Evolutionary conservation across 2,113 vertebrate species (phyloP).

Genomic region (Tupaia chinensis): DNA sequence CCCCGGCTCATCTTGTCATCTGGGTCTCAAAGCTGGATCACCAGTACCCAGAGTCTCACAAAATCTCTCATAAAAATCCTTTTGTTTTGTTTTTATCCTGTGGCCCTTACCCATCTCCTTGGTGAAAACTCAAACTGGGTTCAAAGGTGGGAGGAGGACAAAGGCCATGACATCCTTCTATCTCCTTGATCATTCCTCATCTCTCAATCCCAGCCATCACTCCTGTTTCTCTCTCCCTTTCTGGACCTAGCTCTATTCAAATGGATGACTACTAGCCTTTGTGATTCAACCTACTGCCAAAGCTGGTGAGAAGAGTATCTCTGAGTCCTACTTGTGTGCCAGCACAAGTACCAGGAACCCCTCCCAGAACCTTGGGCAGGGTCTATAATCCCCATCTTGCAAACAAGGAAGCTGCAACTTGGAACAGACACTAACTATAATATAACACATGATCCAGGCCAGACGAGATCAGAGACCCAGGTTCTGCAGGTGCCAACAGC

Average conservation of each 20-base stretch:
- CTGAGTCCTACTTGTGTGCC: neutral
- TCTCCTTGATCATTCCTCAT: neutral
- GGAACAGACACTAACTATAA: rapidly evolving
- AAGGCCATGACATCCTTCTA: neutral
- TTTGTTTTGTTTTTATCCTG: too few relatives aligned
- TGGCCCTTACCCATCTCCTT: neutral
- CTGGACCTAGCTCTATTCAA: too few relatives aligned
- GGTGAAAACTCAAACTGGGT: neutral
- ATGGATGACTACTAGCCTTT: neutral
- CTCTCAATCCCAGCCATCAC: too few relatives aligned
- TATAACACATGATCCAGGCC: rapidly evolving
- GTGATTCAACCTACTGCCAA: neutral
- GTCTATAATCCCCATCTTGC: neutral
- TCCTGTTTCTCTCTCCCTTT: too few relatives aligned
- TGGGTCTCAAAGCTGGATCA: neutral
- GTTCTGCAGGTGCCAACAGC: neutral
- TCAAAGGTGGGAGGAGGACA: neutral
- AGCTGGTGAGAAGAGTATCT: neutral
- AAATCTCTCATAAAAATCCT: neutral
- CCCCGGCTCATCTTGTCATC: neutral
- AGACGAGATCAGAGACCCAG: neutral
- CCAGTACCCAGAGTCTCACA: neutral
- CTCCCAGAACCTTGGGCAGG: neutral
- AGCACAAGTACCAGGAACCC: neutral
- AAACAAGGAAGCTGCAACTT: neutral